Evolutionary conservation across 2,888 invertebrate species (phyloP).

Genomic region (Lacanobia wlatinum): DNA sequence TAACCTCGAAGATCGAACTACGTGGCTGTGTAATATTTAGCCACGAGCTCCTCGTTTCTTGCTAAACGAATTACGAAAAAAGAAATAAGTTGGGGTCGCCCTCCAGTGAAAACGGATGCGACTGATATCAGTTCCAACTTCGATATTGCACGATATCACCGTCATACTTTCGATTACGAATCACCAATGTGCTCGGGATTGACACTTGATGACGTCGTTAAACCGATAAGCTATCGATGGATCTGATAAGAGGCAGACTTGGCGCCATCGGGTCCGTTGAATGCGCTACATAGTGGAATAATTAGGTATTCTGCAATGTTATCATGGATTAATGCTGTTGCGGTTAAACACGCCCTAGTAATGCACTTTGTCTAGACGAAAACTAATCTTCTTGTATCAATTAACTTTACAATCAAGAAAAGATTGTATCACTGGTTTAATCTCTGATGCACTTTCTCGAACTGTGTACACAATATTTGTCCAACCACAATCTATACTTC

Average conservation of each 20-base stretch:
- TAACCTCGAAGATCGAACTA: too few species aligned
- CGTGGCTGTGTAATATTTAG: too few species aligned
- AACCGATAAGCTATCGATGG: slow-evolving; percentile 76
- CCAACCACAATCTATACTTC: too few species aligned
- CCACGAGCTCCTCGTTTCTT: too few species aligned
- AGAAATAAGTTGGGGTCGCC: not conserved
- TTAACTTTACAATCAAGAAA: slow-evolving; percentile 8
- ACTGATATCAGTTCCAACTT: slow-evolving; percentile 10
- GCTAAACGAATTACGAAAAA: not conserved
- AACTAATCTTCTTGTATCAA: slow-evolving; percentile 4
- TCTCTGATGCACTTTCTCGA: too few species aligned
- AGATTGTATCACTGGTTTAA: not conserved
- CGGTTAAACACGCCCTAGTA: not conserved
- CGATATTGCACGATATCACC: slow-evolving; percentile 49
- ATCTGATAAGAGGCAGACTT: slow-evolving; percentile 78
- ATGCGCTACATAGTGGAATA: slow-evolving; percentile 24
- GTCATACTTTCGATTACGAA: slow-evolving; percentile 53
- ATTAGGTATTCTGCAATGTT: slow-evolving; percentile 26
- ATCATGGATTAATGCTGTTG: slow-evolving; percentile 28
- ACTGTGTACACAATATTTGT: too few species aligned
- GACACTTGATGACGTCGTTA: slow-evolving; percentile 76
- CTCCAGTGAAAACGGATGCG: slow-evolving; percentile 35
- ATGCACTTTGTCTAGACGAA: slow-evolving; percentile 25
- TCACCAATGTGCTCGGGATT: slow-evolving; percentile 50
- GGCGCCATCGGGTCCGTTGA: slow-evolving; percentile 73